phyloP scores from a whole-genome alignment of 2,113 vertebrate species.

The Phyllostomus hastatus region DNA sequence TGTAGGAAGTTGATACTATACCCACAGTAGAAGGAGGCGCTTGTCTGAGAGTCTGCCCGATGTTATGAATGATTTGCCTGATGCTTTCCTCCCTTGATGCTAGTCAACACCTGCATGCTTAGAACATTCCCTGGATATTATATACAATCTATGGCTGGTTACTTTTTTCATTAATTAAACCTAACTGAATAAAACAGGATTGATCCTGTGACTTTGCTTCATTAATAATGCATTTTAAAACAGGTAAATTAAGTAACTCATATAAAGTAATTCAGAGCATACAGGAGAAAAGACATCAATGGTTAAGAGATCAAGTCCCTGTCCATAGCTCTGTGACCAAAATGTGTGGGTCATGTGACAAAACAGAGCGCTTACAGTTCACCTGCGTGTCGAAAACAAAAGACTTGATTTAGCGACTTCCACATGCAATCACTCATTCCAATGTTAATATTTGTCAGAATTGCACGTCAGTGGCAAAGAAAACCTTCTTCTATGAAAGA shows the following conservation, averaged over 20 bases:
- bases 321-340: background rate
- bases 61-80: background rate
- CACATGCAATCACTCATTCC: background rate
- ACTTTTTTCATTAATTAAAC: background rate
- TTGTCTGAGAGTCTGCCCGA: background rate
- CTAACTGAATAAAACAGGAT: background rate
- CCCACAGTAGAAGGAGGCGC: background rate
- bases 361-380: background rate
- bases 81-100: background rate
- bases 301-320: background rate
- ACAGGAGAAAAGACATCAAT: background rate
- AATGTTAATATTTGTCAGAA: background rate
- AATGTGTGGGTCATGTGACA: background rate
- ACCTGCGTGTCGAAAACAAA: background rate
- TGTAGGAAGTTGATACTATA: background rate
- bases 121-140: background rate
- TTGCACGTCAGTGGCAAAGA: background rate
- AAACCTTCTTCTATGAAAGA: background rate
- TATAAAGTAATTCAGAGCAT: background rate
- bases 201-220: background rate
- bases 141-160: background rate
- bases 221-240: slow-evolving; percentile 1
- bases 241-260: background rate
- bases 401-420: background rate
- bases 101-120: background rate